These are phyloP conservation scores for Sebastes iracundus DNA, from an alignment of 2,797 vertebrate species.

Conservation along the genomic window DNA sequence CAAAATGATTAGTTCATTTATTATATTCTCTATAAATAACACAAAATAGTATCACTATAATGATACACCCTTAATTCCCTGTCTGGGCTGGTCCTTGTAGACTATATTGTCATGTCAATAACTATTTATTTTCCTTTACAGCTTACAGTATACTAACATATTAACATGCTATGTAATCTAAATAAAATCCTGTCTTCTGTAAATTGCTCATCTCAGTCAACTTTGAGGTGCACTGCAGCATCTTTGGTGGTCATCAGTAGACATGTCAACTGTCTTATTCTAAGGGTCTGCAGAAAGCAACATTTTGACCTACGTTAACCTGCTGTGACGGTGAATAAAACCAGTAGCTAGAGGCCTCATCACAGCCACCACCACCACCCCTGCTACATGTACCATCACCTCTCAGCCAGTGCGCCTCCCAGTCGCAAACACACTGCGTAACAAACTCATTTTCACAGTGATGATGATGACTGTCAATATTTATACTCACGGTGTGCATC, in stretches of 20 bases:
- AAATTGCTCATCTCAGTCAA: slow-evolving; percentile 20
- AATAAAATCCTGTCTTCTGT: not conserved
- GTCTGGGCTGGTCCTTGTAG: not conserved
- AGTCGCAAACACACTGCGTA: slow-evolving; percentile 70
- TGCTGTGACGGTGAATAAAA: slow-evolving; percentile 35
- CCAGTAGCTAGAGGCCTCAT: slow-evolving; percentile 34
- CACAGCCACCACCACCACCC: not conserved
- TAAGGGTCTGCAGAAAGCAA: not conserved
- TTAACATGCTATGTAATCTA: not conserved
- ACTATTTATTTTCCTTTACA: not conserved
- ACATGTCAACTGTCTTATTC: not conserved
- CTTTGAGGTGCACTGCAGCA: slow-evolving; percentile 34
- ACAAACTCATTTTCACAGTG: slow-evolving; percentile 46
- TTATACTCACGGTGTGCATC: slow-evolving; percentile 95
- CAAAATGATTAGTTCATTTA: not conserved
- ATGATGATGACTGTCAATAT: slow-evolving; percentile 40
- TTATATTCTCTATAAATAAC: not conserved
- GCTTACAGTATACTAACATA: not conserved
- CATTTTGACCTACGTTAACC: slow-evolving; percentile 39
- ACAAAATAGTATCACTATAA: not conserved
- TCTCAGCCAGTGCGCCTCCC: slow-evolving; percentile 26
- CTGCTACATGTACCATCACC: not conserved
- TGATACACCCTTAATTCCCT: not conserved
- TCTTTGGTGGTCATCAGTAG: not conserved
- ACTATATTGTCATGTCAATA: slow-evolving; percentile 2